phyloP scores from a whole-genome alignment of 1,140 invertebrate species.

The Aleiodes sp. region DNA sequence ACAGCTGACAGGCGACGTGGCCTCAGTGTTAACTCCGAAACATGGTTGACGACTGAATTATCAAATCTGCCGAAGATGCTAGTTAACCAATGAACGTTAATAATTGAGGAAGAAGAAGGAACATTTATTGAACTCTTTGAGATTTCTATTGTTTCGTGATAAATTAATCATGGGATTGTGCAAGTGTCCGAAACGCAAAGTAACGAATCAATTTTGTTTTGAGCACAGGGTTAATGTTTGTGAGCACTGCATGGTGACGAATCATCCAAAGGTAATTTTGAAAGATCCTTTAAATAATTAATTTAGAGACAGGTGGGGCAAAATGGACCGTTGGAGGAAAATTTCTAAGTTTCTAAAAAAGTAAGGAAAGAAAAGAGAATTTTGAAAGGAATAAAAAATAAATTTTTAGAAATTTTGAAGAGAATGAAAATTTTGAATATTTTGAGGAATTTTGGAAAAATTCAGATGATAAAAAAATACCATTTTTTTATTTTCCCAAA shows the following conservation, averaged over 20 bases:
- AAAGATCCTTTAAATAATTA: too few relatives aligned
- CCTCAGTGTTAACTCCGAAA: neutral
- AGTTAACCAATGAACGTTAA: neutral
- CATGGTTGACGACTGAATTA: slow-evolving; percentile 23
- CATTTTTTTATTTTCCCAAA: too few relatives aligned
- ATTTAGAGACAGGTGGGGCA: too few relatives aligned
- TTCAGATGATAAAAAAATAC: too few relatives aligned
- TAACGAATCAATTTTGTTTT: slow-evolving; percentile 98
- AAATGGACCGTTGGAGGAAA: too few relatives aligned
- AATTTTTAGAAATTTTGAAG: too few relatives aligned
- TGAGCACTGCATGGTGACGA: slow-evolving; percentile 96
- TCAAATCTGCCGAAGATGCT: neutral
- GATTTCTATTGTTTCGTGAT: neutral
- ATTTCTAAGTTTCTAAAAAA: too few relatives aligned
- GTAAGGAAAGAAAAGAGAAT: too few relatives aligned
- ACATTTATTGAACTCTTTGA: neutral
- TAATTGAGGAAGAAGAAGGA: too few relatives aligned
- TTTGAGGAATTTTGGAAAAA: too few relatives aligned
- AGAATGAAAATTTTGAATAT: too few relatives aligned
- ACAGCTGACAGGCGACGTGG: slow-evolving; percentile 30
- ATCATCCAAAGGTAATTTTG: slow-evolving; percentile 95
- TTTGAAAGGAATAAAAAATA: too few relatives aligned
- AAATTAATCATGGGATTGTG: slow-evolving; percentile 87
- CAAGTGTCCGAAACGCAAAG: slow-evolving; percentile 95
- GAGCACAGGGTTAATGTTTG: slow-evolving; percentile 98